Percentiles rank a stretch among this genome's conserved stretches.
phyloP scores from a whole-genome alignment of 2,113 vertebrate species.

The Odontophorus gujanensis region DNA sequence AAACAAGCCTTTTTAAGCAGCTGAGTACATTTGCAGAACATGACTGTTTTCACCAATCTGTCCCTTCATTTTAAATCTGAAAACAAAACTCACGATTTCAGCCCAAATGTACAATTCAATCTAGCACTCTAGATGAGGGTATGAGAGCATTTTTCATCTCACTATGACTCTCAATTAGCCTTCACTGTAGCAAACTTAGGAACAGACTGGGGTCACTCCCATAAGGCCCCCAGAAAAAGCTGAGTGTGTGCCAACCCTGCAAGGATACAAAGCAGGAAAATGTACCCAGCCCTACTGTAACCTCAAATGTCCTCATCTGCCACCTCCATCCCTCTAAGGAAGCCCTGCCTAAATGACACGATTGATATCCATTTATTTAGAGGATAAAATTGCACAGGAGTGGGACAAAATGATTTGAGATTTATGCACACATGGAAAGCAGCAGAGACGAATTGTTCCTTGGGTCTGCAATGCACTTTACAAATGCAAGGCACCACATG shows the following conservation, averaged over 20 bases:
- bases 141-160: neutral
- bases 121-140: neutral
- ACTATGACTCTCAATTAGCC: neutral
- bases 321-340: neutral
- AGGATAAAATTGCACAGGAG: neutral
- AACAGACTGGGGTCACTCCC: neutral
- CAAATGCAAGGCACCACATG: neutral
- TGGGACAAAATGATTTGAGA: neutral
- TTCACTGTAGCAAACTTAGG: neutral
- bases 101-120: neutral
- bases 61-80: neutral
- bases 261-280: neutral
- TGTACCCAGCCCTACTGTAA: neutral
- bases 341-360: neutral
- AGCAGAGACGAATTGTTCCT: neutral
- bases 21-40: neutral
- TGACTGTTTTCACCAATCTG: neutral
- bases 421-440: neutral
- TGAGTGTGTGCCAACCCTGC: neutral
- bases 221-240: neutral
- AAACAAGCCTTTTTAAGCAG: neutral
- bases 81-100: neutral
- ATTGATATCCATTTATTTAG: neutral
- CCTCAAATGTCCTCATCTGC: neutral
- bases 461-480: neutral